Base-by-base conservation (phyloP, 2,888 invertebrate species). In the Agrotis segetum region DNA sequence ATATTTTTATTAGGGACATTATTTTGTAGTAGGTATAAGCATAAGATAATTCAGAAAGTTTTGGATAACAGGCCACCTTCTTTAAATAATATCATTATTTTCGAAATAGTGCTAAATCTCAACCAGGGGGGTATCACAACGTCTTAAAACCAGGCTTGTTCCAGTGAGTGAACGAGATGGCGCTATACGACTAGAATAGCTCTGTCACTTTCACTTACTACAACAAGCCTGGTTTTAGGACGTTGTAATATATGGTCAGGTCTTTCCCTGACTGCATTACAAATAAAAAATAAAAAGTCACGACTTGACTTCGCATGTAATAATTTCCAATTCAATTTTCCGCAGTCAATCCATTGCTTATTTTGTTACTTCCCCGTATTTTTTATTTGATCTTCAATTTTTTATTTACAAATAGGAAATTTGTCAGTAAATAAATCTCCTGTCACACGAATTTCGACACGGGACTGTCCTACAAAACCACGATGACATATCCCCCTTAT, bases 391-490 rank as follows among this genome's bases (percentile, higher is more conserved):
- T 56, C 21, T 21, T 21, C 29, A 29, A 71, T 58, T 66, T 66
- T 58, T 46, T 75, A 19, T 47, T 47, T 44, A 49, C 29, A 44
- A 21, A n/a, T n/a, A n/a, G n/a, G n/a, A n/a, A n/a, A n/a, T n/a
- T 66, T 56, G 44, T 19, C 50, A 24, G 29, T 9, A 53, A 81
- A 80, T 59, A 75, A 78, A 69, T 59, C 9, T 50, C 46, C 71
- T 61, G 70, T 56, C 58, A 47, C 13, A 34, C 9, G 9, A 21
- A 52, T 24, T 29, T 21, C 21, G 40, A 55, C 49, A 63, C 21
- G 34, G 68, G 63, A 64, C 55, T 67, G 62, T 67, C 47, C 19
- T 7, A 17, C 7, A 50, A 67, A 79, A 55, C 67, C 63, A 56
- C 46, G n/a, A 44, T 14, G 56, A 47, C 53, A 47, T 67, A 58